These are phyloP conservation scores for Upupa epops DNA, from an alignment of 2,113 vertebrate genomes.

Conservation along the genomic window DNA sequence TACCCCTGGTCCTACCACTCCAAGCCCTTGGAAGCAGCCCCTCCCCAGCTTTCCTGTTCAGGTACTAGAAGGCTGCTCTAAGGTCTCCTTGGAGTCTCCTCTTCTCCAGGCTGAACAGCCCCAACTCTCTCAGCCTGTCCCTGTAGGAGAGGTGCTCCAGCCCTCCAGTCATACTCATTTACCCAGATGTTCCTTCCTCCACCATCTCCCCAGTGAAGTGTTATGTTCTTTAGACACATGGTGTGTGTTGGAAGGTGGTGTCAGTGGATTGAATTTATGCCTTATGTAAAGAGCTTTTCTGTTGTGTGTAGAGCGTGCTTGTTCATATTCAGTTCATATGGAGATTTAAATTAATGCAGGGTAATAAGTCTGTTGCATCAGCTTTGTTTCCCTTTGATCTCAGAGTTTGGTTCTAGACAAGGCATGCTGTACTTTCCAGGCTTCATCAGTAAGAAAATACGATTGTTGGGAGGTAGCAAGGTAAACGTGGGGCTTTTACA, in stretches of 20 bases:
- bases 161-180: too few relatives aligned
- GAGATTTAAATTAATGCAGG: neutral
- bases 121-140: too few relatives aligned
- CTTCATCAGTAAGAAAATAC: neutral
- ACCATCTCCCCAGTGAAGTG: neutral
- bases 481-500: neutral
- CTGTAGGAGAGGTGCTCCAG: too few relatives aligned
- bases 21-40: too few relatives aligned
- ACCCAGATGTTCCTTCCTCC: neutral
- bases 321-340: neutral
- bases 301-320: neutral
- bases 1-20: too few relatives aligned
- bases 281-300: neutral
- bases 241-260: neutral
- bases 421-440: neutral
- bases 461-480: neutral
- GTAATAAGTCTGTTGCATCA: neutral
- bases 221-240: neutral
- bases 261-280: neutral
- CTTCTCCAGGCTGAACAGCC: too few relatives aligned
- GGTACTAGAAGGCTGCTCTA: too few relatives aligned
- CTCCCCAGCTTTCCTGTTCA: too few relatives aligned
- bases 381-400: neutral
- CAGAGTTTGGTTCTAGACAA: neutral
- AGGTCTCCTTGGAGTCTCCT: too few relatives aligned